Conservation (phyloP, 1,140 invertebrate genomes). For the Cyphomyrmex costatus region DNA sequence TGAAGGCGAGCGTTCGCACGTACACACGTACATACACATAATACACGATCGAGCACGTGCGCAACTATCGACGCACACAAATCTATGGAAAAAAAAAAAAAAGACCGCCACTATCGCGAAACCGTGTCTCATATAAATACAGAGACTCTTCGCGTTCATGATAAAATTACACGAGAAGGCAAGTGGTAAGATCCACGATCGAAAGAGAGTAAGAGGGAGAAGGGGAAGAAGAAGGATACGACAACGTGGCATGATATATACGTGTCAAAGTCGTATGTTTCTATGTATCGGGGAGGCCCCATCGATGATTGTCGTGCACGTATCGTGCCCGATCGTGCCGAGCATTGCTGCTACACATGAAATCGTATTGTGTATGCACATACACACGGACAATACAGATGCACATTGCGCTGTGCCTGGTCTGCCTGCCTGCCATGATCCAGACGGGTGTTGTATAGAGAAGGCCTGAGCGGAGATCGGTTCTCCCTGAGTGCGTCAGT, state of each 20-base stretch:
- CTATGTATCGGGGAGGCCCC: conserved; percentile 3
- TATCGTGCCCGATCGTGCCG: conserved; percentile 41
- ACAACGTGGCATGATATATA: conserved; percentile 23
- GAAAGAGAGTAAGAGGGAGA: background rate
- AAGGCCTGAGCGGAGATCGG: conserved; percentile 60
- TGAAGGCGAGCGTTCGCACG: conserved; percentile 76
- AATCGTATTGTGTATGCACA: conserved; percentile 38
- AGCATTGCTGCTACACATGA: conserved; percentile 47
- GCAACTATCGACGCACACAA: conserved; percentile 42
- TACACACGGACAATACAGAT: background rate
- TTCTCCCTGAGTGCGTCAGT: conserved; percentile 79
- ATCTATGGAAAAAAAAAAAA: conserved; percentile 10
- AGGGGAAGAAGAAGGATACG: background rate
- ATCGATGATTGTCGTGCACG: conserved; percentile 39
- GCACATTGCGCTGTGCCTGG: background rate
- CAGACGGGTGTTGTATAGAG: conserved; percentile 43
- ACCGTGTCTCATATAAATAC: conserved; percentile 21
- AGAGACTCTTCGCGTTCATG: conserved; percentile 13
- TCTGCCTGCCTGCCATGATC: conserved; percentile 7
- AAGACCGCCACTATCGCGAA: conserved; percentile 20
- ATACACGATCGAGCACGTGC: conserved; percentile 25
- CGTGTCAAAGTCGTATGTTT: conserved; percentile 53
- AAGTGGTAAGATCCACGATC: background rate
- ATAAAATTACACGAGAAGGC: conserved; percentile 34
- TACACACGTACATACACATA: conserved; percentile 34